Conservation (phyloP, 2,888 invertebrate genomes). For the Tinea trinotella region DNA sequence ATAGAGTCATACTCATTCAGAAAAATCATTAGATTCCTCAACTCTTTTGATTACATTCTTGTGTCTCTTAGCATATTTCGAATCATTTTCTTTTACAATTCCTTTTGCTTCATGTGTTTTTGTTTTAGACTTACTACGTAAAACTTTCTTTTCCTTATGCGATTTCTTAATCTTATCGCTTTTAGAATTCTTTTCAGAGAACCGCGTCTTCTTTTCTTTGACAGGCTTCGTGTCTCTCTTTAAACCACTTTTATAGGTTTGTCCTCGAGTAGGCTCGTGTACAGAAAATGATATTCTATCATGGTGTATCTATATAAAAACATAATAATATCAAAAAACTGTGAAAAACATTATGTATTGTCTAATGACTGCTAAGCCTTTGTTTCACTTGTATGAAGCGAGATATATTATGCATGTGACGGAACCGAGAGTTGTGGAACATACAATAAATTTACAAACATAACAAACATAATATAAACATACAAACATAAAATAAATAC, state of each 20-base stretch:
- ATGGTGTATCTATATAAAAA: slow-evolving; percentile 47
- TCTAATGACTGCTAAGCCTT: too few relatives aligned
- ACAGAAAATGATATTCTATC: slow-evolving; percentile 60
- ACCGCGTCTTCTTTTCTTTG: slow-evolving; percentile 31
- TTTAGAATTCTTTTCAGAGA: neutral
- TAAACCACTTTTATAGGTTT: slow-evolving; percentile 58
- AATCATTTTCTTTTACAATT: slow-evolving; percentile 47
- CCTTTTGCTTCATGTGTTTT: slow-evolving; percentile 48
- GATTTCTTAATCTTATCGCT: neutral
- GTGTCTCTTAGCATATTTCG: slow-evolving; percentile 24
- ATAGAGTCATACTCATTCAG: slow-evolving; percentile 45
- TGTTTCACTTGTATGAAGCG: too few relatives aligned
- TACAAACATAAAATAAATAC: too few relatives aligned
- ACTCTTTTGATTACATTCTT: slow-evolving; percentile 56
- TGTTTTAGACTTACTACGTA: neutral
- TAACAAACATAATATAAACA: too few relatives aligned
- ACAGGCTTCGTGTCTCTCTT: slow-evolving; percentile 41
- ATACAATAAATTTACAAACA: too few relatives aligned
- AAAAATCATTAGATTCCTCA: slow-evolving; percentile 53
- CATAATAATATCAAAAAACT: too few relatives aligned
- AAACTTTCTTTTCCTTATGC: neutral
- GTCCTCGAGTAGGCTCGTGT: slow-evolving; percentile 57
- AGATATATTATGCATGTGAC: too few relatives aligned
- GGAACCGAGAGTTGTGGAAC: too few relatives aligned
- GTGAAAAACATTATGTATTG: too few relatives aligned